Evolutionary conservation across 2,113 vertebrate genomes (phyloP), one percentile per base, ranked within the genome.

Genomic region (Engystomops pustulosus): DNA sequence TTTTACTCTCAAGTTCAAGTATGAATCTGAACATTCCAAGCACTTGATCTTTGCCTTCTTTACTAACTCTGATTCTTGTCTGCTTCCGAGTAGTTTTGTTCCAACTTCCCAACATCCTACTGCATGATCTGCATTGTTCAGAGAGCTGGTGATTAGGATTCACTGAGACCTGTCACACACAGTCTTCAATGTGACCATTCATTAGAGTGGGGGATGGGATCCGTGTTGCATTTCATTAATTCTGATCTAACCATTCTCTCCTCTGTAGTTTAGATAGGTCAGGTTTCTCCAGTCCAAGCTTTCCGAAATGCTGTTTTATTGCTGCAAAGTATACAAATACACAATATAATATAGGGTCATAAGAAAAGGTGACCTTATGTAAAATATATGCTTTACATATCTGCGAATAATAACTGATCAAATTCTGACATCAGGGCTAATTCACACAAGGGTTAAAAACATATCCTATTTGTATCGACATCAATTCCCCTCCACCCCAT

Each of bases 91-190:
- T 84, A 20, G n/a, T 68, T 34, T 38, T 20, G 32, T 75, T 71
- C 81, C 81, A 83, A 83, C 71, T 76, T 83, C 23, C 77, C 49
- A 77, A 74, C 71, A 34, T 47, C n/a, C 72, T 55, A 45, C 55
- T 84, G 82, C 62, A 67, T 84, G 60, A 41, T 76, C 55, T 65
- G 72, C 44, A 84, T 84, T 84, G 82, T 84, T 84, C 49, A n/a
- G 14, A 68, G 30, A 76, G 36, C 25, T 62, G 68, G 51, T 82
- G 70, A 74, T 44, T 55, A 68, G 82, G 60, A 67, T 82, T 82
- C 79, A 36, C 68, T 53, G 45, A 78, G 82, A 84, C 67, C 81
- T 78, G 82, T 84, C 71, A 41, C 72, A 84, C 58, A 68, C 32
- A 53, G 45, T 68, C 45, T 27, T 84, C 58, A 84, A 84, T 77